These are phyloP conservation scores for Donacobius atricapilla DNA, from an alignment of 2,113 vertebrate genomes.

Conservation along the genomic window DNA sequence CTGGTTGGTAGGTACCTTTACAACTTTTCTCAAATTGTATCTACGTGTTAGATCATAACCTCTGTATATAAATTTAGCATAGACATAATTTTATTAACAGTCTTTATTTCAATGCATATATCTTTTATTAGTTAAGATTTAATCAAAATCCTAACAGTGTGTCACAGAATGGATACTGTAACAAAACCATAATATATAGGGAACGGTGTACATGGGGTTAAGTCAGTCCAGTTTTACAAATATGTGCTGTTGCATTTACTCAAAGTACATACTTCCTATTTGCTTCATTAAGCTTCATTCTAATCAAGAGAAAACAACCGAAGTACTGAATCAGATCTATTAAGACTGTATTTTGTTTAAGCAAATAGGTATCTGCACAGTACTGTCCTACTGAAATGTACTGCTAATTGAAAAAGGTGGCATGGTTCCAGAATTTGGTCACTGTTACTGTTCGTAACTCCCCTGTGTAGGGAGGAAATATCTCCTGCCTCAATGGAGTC, in stretches of 20 bases:
- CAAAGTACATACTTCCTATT: neutral
- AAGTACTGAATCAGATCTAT: neutral
- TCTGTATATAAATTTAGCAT: neutral
- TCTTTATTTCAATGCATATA: neutral
- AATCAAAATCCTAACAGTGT: neutral
- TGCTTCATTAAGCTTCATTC: neutral
- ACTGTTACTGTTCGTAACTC: neutral
- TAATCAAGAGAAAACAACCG: neutral
- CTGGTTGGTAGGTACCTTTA: neutral
- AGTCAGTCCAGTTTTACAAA: neutral
- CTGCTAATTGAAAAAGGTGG: neutral
- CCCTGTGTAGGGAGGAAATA: accelerated
- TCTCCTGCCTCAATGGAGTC: neutral
- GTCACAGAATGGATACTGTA: neutral
- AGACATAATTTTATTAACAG: neutral
- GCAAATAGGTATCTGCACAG: neutral
- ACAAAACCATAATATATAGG: neutral
- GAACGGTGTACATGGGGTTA: neutral
- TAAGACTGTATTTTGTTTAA: neutral
- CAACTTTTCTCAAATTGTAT: neutral
- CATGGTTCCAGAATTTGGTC: neutral
- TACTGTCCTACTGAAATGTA: neutral
- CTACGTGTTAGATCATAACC: neutral
- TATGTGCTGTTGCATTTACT: neutral
- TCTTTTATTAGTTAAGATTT: neutral